These are phyloP conservation scores for Amniataba percoides DNA, from an alignment of 2,797 vertebrate species.

Conservation along the genomic window DNA sequence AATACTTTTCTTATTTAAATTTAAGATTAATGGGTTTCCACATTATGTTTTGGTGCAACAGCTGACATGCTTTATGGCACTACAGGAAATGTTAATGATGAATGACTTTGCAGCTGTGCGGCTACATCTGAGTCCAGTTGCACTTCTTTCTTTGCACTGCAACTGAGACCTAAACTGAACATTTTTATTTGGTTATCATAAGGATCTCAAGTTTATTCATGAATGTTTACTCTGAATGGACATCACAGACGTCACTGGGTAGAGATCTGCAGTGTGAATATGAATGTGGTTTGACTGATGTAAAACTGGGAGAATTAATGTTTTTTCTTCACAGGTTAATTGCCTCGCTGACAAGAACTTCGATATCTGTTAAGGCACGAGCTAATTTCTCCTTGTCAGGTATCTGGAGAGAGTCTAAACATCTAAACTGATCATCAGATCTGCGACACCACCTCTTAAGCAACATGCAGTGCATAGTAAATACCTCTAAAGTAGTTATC, in stretches of 20 bases:
- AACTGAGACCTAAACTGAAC: background rate
- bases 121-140: background rate
- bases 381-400: conserved; percentile 22
- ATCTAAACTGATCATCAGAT: conserved; percentile 1
- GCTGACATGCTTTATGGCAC: background rate
- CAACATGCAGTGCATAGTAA: background rate
- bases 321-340: background rate
- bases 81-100: background rate
- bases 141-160: background rate
- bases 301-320: background rate
- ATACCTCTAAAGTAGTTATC: conserved; percentile 26
- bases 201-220: background rate
- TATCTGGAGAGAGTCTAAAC: background rate
- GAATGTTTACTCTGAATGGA: background rate
- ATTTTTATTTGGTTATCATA: background rate
- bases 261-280: background rate
- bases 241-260: background rate
- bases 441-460: conserved; percentile 15
- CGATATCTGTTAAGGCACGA: conserved; percentile 1
- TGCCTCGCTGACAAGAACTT: conserved; percentile 16
- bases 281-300: conserved; percentile 15
- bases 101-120: background rate
- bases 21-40: background rate
- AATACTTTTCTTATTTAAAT: background rate
- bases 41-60: background rate